Evolutionary conservation across 2,888 invertebrate genomes (phyloP), one percentile per base, ranked within the genome.

Genomic region (Magallana nippona): DNA sequence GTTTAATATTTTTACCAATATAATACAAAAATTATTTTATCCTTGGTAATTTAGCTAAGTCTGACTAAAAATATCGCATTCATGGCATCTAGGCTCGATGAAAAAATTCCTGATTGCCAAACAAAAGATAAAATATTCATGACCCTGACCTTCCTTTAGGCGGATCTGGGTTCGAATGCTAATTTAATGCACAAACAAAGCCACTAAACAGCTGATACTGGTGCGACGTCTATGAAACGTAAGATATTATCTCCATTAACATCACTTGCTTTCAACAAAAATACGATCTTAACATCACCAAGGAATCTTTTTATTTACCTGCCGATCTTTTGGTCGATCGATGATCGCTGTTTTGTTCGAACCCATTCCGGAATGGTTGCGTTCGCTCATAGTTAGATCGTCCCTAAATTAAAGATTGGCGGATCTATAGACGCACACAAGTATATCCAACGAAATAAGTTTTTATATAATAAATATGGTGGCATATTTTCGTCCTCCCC

Each of bases 131-230:
- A 19, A 71, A 27, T 15, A 27, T 3, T 22, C 22, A 63, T 71
- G 71, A 71, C 71, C 71, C 27, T 71, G 71, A 71, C 71, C 71
- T 71, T 71, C 71, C 71, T 17, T 2, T 27, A 71, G 71, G 71
- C 71, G 71, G 71, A 71, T 71, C 71, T 71, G 22, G 71, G 71
- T 71, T 71, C 71, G 71, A 71, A 71, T 71, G 71, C 71, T 71
- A 71, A 71, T 71, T 71, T 71, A 27, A 71, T 71, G 71, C 27
- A 19, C 32, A 15, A 15, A 32, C 3, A 11, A 27, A 71, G 22
- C 2, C 13, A 13, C 22, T 32, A 71, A 71, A 27, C 2, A 13
- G 0, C 22, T 27, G 1, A 71, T 27, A 13, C 15, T 32, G 2
- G 15, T 13, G 10, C 15, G 13, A 71, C 32, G 22, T 71, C 19